Base-by-base conservation (phyloP, 2,797 vertebrate species). In the Sandelia bainsii region DNA sequence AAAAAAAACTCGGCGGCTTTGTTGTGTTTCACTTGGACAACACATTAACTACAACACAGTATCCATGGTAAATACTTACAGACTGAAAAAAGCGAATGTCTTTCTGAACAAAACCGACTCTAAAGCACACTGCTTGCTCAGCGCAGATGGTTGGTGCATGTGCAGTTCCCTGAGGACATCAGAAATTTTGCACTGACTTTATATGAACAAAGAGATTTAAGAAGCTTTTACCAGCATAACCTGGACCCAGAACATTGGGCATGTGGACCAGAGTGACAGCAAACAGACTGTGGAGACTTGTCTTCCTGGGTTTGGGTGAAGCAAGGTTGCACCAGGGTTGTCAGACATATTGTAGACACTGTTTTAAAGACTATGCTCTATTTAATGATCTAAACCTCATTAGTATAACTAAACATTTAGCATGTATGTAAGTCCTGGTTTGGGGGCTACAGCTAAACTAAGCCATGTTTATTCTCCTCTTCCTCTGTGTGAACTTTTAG, bases 181-280 rank as follows among this genome's bases (percentile, higher is more conserved):
- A 23, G 58, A 77, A 54, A 64, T 85, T n/a, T n/a, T 92, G 89
- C 86, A 91, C 89, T 92, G 88, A 89, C 84, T 80, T 66, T 34
- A 87, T 39, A 69, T 66, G 58, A 67, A 72, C 17, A 60, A 29
- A 65, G 8, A 23, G 57, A 73, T 69, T 63, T 44, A 40, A 71
- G 77, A 65, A 72, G 79, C 70, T 82, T 83, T 68, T 70, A 86
- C 82, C 87, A 84, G 88, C 84, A 83, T 46, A 22, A 75, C 62
- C 62, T 45, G 65, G 59, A 51, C 64, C 70, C 64, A 45, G 17
- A 45, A 58, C n/a, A 62, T 46, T 20, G 71, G 17, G 56, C 69
- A 44, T 3, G 3, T 48, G 74, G 76, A 84, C 82, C 72, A 27
- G 76, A 77, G 69, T 57, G 45, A n/a, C 75, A 56, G 12, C 71